Evolutionary conservation across 2,888 invertebrate genomes (phyloP), one percentile per base, ranked within the genome.

Genomic region (Sturmia bella): DNA sequence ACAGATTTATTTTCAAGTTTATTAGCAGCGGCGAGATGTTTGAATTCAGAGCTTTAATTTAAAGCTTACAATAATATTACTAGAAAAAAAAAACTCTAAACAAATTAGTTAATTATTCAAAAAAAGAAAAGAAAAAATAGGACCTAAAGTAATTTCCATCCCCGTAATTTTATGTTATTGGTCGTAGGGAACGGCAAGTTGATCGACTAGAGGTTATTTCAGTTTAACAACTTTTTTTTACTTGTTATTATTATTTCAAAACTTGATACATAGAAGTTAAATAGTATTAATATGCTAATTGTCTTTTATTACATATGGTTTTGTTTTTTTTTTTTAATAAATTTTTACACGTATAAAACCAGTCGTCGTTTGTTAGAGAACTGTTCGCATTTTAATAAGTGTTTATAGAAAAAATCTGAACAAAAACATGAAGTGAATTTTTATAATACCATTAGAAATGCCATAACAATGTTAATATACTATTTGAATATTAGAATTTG

Each of bases 301-400:
- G 21, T 59, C 27, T 43, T n/a, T 64, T n/a, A 39, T 52, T 54
- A 59, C 41, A 24, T 21, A 41, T 41, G 41, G 17, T 50, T 41
- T 48, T 57, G 13, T 19, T 45, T 17, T 69, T 68, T n/a, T 54
- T 63, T 52, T 19, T 54, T 61, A n/a, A 69, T 50, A 69, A 74
- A 80, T 74, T 73, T 57, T 74, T 68, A 64, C 74, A 74, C 80
- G 74, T 80, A 52, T 66, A 9, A 39, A 61, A 74, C 73, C 48
- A 64, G 70, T 70, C 70, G 69, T 37, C 75, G 68, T 52, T 45
- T 45, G 45, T 54, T 43, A 11, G n/a, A 24, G 39, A 43, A 45
- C 27, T 50, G 24, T 27, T 61, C 39, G 45, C 56, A 78, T 72
- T 64, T 54, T 64, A 78, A 72, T 17, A 45, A 57, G 21, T 12